Percentiles rank a stretch among this genome's conserved stretches.
Evolutionary conservation across 2,888 invertebrate species (phyloP).

Genomic region (Hypomecis atomaria): DNA sequence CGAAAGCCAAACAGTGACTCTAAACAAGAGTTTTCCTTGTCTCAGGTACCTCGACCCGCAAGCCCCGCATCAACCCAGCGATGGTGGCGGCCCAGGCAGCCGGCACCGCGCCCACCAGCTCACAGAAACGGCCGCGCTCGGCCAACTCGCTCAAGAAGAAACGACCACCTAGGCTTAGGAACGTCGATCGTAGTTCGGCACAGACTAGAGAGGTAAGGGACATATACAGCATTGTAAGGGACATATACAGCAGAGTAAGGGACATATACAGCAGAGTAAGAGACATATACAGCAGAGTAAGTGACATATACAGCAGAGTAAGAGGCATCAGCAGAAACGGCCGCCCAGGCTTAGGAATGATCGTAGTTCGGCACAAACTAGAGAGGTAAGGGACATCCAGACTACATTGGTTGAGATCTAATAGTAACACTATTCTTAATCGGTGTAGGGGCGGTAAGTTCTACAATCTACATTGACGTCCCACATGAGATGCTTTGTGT

Average conservation of each 20-base stretch:
- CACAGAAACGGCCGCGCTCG: constrained; percentile 79
- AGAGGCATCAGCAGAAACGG: constrained; percentile 85
- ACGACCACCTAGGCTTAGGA: constrained; percentile 92
- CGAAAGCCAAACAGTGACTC: neutral
- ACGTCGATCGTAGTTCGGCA: constrained; percentile 96
- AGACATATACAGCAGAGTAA: constrained; percentile 70
- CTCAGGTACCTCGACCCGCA: constrained; percentile 93
- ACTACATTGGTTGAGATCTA: too few species aligned
- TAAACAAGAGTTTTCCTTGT: neutral
- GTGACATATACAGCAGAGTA: neutral
- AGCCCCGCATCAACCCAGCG: constrained; percentile 98
- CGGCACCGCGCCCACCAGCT: constrained; percentile 82
- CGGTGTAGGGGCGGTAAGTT: too few species aligned
- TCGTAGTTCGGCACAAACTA: constrained; percentile 95
- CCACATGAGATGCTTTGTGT: too few species aligned
- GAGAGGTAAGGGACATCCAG: constrained; percentile 87
- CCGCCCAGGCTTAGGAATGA: constrained; percentile 95
- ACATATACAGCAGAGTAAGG: constrained; percentile 70
- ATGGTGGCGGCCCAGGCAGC: constrained; percentile 97
- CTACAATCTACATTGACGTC: too few species aligned
- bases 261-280: constrained; percentile 70
- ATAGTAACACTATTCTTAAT: too few species aligned
- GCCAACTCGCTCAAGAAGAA: constrained; percentile 85
- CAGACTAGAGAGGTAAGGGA: constrained; percentile 93
- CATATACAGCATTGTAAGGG: constrained; percentile 12